Conservation (phyloP, 2,797 vertebrate species). For the Sitta carolinensis region DNA sequence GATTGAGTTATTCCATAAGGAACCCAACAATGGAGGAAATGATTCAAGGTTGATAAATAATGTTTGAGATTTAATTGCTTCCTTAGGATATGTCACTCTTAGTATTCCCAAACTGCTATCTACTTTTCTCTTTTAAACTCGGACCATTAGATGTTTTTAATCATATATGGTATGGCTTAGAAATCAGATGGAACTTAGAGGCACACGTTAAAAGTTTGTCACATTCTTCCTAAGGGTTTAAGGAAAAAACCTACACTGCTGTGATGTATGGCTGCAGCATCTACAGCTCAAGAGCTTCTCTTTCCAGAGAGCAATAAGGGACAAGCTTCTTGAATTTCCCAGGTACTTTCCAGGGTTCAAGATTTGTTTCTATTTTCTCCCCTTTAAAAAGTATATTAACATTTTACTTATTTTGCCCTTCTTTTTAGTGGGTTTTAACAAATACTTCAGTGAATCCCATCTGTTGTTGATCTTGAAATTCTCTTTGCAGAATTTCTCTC, state of each 20-base stretch:
- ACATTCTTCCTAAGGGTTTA: neutral
- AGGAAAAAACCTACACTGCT: neutral
- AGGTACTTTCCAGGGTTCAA: neutral
- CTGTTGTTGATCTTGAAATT: neutral
- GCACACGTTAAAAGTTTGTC: neutral
- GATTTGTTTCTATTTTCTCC: neutral
- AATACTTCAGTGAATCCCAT: neutral
- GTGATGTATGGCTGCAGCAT: neutral
- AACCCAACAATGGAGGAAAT: neutral
- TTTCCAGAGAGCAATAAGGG: neutral
- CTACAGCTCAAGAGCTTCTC: neutral
- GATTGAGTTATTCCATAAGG: neutral
- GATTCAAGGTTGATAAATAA: neutral
- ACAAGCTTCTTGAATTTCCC: neutral
- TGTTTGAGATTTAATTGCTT: neutral
- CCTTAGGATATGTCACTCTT: neutral
- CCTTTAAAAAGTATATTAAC: neutral
- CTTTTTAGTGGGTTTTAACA: neutral
- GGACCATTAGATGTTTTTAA: neutral
- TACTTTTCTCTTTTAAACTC: neutral
- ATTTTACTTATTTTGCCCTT: neutral
- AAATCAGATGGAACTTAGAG: neutral
- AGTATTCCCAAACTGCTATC: neutral
- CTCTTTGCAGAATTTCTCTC: neutral
- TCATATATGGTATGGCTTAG: neutral